A percentile compares a stretch with the other conserved stretches of the same genome.
These are phyloP conservation scores for Lota lota DNA, from an alignment of 2,113 vertebrate genomes.

Conservation along the genomic window DNA sequence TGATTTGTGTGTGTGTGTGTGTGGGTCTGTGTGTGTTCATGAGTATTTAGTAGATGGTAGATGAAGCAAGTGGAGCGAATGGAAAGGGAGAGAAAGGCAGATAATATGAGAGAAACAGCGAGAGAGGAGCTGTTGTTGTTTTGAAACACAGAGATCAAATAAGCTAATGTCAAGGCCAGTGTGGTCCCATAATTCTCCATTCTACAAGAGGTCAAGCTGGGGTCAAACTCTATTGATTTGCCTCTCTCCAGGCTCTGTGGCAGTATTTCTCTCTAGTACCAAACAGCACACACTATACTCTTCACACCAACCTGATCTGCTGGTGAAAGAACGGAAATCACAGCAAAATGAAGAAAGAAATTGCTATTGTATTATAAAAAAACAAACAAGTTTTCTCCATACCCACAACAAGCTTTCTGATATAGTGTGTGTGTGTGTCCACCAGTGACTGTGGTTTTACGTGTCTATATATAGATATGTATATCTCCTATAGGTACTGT, in stretches of 20 bases:
- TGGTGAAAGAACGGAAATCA: constrained; percentile 3
- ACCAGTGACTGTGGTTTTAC: constrained; percentile 11
- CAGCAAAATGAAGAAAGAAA: background rate
- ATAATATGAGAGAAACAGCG: background rate
- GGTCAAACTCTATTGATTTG: constrained; percentile 74
- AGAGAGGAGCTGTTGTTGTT: constrained; percentile 21
- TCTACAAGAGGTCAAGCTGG: constrained; percentile 63
- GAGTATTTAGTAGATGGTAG: background rate
- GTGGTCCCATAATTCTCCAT: constrained; percentile 66
- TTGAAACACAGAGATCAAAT: constrained; percentile 58
- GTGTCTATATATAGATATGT: background rate
- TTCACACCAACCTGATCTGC: constrained; percentile 10
- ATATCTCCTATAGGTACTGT: too few relatives aligned
- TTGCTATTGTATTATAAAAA: background rate
- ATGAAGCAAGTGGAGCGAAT: constrained; percentile 24
- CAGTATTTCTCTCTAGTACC: constrained; percentile 65
- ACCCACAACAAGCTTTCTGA: too few relatives aligned
- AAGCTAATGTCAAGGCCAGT: constrained; percentile 62
- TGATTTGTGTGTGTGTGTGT: constrained; percentile 3
- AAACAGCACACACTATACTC: constrained; percentile 33
- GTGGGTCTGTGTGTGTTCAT: constrained; percentile 16
- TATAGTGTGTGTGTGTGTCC: background rate
- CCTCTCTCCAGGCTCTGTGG: constrained; percentile 50
- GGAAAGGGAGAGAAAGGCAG: constrained; percentile 35
- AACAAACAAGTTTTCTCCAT: too few relatives aligned